Conservation (phyloP, 2,888 invertebrate species). For the Frankliniella fusca region DNA sequence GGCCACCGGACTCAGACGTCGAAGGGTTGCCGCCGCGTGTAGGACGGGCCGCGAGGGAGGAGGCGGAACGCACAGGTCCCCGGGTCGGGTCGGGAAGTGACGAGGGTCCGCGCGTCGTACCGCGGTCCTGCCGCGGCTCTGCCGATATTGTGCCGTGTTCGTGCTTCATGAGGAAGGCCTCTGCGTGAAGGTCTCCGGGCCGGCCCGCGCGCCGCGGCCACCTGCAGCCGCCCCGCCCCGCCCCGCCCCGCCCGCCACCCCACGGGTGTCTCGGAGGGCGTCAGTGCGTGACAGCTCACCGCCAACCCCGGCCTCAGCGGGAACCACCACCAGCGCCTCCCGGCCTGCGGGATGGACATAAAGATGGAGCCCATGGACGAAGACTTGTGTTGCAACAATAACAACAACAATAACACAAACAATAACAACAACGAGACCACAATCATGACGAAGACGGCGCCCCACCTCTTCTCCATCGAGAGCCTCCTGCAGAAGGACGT, state of each 20-base stretch:
- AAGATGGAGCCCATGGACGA: constrained; percentile 2
- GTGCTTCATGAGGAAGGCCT: not conserved
- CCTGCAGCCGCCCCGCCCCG: no score
- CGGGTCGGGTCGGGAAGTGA: no score
- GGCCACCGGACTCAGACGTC: not conserved
- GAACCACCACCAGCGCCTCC: not conserved
- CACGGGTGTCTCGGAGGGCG: no score
- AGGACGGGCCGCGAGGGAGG: no score
- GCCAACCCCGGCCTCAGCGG: not conserved
- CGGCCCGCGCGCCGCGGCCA: no score
- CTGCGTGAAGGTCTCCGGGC: not conserved
- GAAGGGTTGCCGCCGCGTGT: not conserved
- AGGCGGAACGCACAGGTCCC: no score
- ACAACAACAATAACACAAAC: not conserved
- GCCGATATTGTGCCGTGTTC: not conserved
- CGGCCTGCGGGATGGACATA: not conserved
- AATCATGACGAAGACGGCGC: not conserved
- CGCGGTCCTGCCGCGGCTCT: no score
- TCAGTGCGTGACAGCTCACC: not conserved
- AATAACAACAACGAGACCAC: not conserved
- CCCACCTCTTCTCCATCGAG: constrained; percentile 14
- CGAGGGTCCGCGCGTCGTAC: no score
- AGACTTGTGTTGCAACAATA: not conserved
- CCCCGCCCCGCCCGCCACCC: no score
- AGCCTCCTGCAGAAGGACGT: constrained; percentile 6